These are phyloP conservation scores for Sarcophilus harrisii DNA, from an alignment of 2,797 vertebrate genomes.

Conservation along the genomic window DNA sequence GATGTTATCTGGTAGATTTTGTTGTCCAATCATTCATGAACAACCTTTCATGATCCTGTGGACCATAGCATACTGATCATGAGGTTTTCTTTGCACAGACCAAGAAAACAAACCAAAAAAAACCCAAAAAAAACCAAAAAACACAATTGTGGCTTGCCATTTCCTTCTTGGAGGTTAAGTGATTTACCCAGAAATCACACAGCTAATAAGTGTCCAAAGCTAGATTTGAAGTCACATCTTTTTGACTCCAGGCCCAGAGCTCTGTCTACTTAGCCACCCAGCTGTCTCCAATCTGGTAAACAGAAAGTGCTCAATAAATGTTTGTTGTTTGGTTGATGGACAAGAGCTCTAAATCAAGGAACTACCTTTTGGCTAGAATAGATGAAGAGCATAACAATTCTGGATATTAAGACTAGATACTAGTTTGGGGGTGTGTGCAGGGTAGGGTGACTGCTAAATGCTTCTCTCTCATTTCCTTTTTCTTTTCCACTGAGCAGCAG, in stretches of 20 bases:
- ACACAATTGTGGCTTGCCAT: background rate
- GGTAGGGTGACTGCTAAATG: background rate
- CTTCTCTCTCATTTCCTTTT: conserved; percentile 4
- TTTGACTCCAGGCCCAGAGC: background rate
- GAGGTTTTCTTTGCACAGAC: background rate
- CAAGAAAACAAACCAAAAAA: no score
- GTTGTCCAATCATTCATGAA: background rate
- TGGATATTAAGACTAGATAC: background rate
- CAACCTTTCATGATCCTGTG: background rate
- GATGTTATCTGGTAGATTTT: background rate
- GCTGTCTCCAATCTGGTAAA: background rate
- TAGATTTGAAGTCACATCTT: background rate
- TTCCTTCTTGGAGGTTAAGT: background rate
- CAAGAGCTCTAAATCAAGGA: background rate
- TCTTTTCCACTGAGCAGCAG: conserved; percentile 52
- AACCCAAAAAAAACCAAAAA: no score
- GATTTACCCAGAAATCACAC: background rate
- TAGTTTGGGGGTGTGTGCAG: background rate
- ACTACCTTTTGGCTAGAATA: background rate
- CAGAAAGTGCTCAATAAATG: background rate
- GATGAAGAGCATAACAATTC: background rate
- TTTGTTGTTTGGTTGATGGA: background rate
- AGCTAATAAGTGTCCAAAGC: background rate
- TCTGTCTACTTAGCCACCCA: background rate
- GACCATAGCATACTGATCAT: background rate